Evolutionary conservation across 2,113 vertebrate species (phyloP), one percentile per base, ranked within the genome.

Genomic region (Hemicordylus capensis): DNA sequence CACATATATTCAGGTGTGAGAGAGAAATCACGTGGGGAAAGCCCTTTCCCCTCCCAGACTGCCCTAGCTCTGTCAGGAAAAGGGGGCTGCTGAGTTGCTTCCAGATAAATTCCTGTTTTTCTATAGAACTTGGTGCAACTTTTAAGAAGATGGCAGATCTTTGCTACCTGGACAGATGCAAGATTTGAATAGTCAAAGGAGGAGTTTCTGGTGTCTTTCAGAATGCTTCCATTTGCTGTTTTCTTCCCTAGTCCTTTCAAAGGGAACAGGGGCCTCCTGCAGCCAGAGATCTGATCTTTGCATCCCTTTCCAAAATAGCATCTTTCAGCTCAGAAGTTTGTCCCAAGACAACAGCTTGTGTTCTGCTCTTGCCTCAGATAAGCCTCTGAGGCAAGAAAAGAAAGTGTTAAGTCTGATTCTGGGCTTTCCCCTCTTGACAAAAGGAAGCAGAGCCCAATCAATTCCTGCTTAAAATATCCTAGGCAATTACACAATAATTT

Each of bases 401-500:
- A 84, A 91, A 79, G 93, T 69, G 83, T 81, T 82, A 78, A 85
- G 90, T 88, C 87, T 85, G 77, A 89, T 89, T 85, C 88, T 89
- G 88, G 90, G 89, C 69, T 80, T 64, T 70, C 20, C 58, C n/a
- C 56, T 64, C n/a, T 85, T 91, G 77, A 81, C 85, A 78, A 81
- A 91, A 87, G 76, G 77, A 86, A 92, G 78, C 86, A 44, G 92
- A 81, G 61, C 87, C 80, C 66, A 64, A 86, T 69, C 78, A 64
- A 94, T 88, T 90, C 89, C 90, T 8, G 74, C 89, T 88, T 89
- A 78, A 92, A 92, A 81, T 83, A 77, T 90, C 89, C 90, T 81
- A 85, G 89, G 86, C 80, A 58, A 6, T 44, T 67, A 83, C 78
- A 86, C n/a, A 42, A 80, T 77, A 88, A 85, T 56, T 75, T 0